These are phyloP conservation scores for Scomber japonicus DNA, from an alignment of 2,113 vertebrate species.

Conservation along the genomic window DNA sequence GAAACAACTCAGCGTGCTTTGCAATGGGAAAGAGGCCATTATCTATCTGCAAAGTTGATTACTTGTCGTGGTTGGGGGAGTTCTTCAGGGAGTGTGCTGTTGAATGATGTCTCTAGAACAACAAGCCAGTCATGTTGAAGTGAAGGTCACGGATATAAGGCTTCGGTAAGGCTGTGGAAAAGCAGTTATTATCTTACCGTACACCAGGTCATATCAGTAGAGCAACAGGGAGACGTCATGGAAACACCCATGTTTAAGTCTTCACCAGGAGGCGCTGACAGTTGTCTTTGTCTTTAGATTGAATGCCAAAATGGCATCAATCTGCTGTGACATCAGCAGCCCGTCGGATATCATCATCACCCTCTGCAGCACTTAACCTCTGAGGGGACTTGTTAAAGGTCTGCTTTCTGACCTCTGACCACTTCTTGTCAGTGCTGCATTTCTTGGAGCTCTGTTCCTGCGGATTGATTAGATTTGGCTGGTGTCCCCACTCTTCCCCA, in stretches of 20 bases:
- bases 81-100: constrained; percentile 17
- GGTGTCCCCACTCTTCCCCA: constrained; percentile 22
- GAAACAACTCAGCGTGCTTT: constrained; percentile 41
- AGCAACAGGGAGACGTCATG: constrained; percentile 13
- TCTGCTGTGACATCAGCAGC: constrained; percentile 38
- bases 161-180: constrained; percentile 14
- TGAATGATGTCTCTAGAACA: constrained; percentile 54
- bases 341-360: constrained; percentile 50
- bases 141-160: constrained; percentile 59
- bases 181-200: constrained; percentile 34
- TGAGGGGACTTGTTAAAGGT: constrained; percentile 24
- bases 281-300: constrained; percentile 25
- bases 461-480: constrained; percentile 55
- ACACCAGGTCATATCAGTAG: constrained; percentile 20
- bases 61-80: constrained; percentile 41
- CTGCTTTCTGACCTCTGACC: constrained; percentile 65
- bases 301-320: constrained; percentile 44
- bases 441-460: constrained; percentile 46
- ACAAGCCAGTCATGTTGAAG: constrained; percentile 46
- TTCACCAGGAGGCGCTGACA: background rate
- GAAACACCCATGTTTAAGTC: constrained; percentile 33
- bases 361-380: constrained; percentile 61
- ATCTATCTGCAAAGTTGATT: constrained; percentile 68
- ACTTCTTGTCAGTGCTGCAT: constrained; percentile 51
- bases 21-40: constrained; percentile 46